Conservation (phyloP, 1,140 invertebrate species). For the Drosophila elegans region DNA sequence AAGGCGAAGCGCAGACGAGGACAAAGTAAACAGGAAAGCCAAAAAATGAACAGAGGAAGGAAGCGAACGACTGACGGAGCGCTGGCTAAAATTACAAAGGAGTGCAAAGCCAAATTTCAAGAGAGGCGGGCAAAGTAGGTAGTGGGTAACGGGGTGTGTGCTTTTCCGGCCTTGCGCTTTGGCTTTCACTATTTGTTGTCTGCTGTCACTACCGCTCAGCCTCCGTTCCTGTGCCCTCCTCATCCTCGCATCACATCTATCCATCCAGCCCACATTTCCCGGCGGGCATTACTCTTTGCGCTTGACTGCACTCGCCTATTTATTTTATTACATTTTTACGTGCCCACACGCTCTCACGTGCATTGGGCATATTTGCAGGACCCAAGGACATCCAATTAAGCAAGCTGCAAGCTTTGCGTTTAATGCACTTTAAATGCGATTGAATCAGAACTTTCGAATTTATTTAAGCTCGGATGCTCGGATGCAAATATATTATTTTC, state of each 20-base stretch:
- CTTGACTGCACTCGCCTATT: slow-evolving; percentile 55
- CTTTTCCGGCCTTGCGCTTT: slow-evolving; percentile 62
- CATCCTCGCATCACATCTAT: slow-evolving; percentile 7
- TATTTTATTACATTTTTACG: slow-evolving; percentile 59
- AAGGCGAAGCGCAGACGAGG: slow-evolving; percentile 36
- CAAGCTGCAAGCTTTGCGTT: slow-evolving; percentile 10
- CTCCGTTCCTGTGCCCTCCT: background rate
- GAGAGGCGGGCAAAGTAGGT: slow-evolving; percentile 8
- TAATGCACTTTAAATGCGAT: slow-evolving; percentile 32
- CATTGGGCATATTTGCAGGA: slow-evolving; percentile 7
- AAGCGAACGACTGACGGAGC: slow-evolving; percentile 7
- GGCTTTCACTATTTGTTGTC: slow-evolving; percentile 47
- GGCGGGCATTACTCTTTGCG: slow-evolving; percentile 62
- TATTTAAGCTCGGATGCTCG: background rate
- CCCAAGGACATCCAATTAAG: slow-evolving; percentile 30
- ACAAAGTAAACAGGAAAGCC: slow-evolving; percentile 57
- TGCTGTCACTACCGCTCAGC: slow-evolving; percentile 14
- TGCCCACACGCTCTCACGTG: slow-evolving; percentile 12
- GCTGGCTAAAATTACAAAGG: slow-evolving; percentile 32
- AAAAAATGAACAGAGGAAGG: slow-evolving; percentile 25
- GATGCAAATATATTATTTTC: too few relatives aligned
- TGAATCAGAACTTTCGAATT: slow-evolving; percentile 4
- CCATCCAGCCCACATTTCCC: slow-evolving; percentile 38
- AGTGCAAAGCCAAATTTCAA: slow-evolving; percentile 36
- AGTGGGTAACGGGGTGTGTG: slow-evolving; percentile 12